Evolutionary conservation across 2,113 vertebrate genomes (phyloP), one percentile per base, ranked within the genome.

Genomic region (Tauraco erythrolophus): DNA sequence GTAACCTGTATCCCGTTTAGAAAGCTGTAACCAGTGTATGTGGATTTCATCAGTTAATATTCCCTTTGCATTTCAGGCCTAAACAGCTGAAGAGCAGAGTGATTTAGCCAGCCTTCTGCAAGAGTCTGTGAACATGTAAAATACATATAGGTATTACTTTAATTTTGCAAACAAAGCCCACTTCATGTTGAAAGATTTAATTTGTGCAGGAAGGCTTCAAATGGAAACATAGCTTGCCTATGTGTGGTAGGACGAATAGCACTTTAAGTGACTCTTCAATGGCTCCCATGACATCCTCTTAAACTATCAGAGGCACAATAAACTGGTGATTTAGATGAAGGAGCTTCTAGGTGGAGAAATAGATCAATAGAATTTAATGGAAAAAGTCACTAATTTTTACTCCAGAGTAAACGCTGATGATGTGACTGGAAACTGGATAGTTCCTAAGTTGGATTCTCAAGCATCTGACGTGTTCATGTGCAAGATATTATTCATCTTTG

Each of bases 311-410:
- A 91, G 45, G 48, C 41, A 89, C 84, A 95, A 95, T 87, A 96
- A 95, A 80, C 4, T 0, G 0, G 54, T 94, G 89, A 95, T 97
- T 93, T 96, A 97, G 84, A 72, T 88, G 89, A 95, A 92, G 84
- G 54, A 84, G 74, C 57, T 89, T 92, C 80, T 95, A 88, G 57
- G 31, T 79, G 53, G 70, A 91, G 94, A 79, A 95, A 93, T 80
- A 91, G 81, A 94, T 97, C 94, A 95, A 94, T 85, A 76, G 70
- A 58, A 84, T 89, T 93, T 95, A 88, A 93, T 94, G 84, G 89
- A 21, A 94, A 76, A 91, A 96, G 66, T 95, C 81, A 95, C 87
- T 94, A 54, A 91, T 96, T 96, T 96, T 96, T 94, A 85, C 89
- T 95, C 78, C 77, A 80, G 87, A 91, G 93, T 91, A 92, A 94